Percentiles rank a stretch among this genome's conserved stretches.
phyloP scores from a whole-genome alignment of 2,888 invertebrate genomes.

The Oscheius sp. region DNA sequence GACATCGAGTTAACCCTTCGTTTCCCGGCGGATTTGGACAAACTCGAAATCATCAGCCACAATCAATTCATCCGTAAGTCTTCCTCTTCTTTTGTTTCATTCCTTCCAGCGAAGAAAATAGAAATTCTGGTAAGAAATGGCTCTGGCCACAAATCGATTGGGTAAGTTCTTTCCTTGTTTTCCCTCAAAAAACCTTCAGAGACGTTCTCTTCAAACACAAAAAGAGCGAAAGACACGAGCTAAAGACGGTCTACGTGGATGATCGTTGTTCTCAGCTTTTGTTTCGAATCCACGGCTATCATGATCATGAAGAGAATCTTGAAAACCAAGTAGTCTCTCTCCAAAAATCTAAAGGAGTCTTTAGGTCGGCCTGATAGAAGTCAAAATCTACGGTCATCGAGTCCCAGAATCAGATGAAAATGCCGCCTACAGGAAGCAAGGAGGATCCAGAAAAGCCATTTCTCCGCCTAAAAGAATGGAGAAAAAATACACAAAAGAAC shows the following conservation, averaged over 20 bases:
- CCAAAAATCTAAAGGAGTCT: not conserved
- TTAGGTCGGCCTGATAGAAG: conserved; percentile 50
- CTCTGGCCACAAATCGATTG: conserved; percentile 32
- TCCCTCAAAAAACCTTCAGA: conserved; percentile 10
- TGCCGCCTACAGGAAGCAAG: conserved; percentile 25
- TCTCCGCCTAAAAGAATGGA: conserved; percentile 3
- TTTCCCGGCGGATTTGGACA: conserved; percentile 45
- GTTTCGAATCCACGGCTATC: conserved; percentile 34
- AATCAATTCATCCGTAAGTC: conserved; percentile 49
- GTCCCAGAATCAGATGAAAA: conserved; percentile 35
- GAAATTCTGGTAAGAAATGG: conserved; percentile 21
- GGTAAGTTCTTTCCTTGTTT: conserved; percentile 31
- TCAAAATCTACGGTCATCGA: conserved; percentile 47
- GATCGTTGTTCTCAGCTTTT: conserved; percentile 37
- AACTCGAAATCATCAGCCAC: conserved; percentile 52
- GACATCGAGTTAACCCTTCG: conserved; percentile 40
- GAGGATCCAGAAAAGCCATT: conserved; percentile 9
- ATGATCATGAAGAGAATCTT: conserved; percentile 37
- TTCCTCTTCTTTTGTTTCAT: not conserved
- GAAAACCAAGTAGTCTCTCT: conserved; percentile 30
- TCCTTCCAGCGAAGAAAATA: not conserved
- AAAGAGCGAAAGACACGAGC: conserved; percentile 43
- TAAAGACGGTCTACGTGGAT: conserved; percentile 56
- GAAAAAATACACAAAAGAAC: conserved; percentile 45
- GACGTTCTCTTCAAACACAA: conserved; percentile 43